phyloP scores from a whole-genome alignment of 2,113 vertebrate species.

The Pica pica region DNA sequence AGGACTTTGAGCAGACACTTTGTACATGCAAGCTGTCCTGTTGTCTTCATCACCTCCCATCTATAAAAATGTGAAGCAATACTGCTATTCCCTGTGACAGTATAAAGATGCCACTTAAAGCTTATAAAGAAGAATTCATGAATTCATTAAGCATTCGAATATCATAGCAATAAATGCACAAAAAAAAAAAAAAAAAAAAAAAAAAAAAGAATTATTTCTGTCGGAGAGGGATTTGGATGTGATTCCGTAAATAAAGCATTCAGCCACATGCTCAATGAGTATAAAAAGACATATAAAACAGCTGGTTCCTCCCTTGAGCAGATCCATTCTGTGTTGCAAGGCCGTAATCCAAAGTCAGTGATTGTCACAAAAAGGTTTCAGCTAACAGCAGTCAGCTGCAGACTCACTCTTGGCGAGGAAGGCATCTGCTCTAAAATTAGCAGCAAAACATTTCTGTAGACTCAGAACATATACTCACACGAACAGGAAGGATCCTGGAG shows the following conservation, averaged over 20 bases:
- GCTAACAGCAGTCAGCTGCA: not conserved
- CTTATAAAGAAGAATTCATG: not conserved
- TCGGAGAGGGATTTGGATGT: not conserved
- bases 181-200: not conserved
- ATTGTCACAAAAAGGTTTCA: not conserved
- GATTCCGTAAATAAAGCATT: not conserved
- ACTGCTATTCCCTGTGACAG: not conserved
- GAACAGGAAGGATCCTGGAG: not conserved
- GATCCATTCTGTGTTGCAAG: not conserved
- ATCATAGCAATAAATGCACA: not conserved
- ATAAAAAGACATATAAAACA: constrained; percentile 14
- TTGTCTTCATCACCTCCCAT: not conserved
- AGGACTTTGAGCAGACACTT: not conserved
- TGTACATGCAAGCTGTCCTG: not conserved
- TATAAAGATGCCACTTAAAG: not conserved
- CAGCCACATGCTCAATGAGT: not conserved
- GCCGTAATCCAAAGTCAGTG: not conserved
- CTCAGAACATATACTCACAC: not conserved
- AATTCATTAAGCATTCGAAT: not conserved
- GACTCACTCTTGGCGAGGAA: not conserved
- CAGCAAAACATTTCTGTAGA: not conserved
- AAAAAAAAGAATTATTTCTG: not conserved
- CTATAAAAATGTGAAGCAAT: not conserved
- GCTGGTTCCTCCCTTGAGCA: not conserved
- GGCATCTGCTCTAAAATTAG: not conserved